These are phyloP conservation scores for Eira barbara DNA, from an alignment of 2,113 vertebrate species.

Conservation along the genomic window DNA sequence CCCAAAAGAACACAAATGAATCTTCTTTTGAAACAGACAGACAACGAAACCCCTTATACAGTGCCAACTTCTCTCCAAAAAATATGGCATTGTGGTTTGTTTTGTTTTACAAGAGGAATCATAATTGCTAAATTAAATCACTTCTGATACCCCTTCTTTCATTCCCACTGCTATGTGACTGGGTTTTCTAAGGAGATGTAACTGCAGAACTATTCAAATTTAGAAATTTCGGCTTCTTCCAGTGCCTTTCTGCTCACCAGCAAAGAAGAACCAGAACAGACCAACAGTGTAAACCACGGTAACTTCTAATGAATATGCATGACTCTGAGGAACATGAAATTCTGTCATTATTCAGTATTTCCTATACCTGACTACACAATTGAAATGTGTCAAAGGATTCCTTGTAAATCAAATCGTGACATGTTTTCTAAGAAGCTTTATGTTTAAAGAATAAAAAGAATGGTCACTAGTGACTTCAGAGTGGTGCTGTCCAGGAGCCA, in stretches of 20 bases:
- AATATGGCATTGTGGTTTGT: constrained; percentile 70
- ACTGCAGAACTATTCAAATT: constrained; percentile 9
- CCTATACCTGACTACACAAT: background rate
- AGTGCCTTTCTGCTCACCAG: constrained; percentile 42
- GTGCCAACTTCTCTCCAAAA: constrained; percentile 72
- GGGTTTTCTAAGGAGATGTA: background rate
- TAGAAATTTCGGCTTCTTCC: constrained; percentile 35
- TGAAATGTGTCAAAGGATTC: background rate
- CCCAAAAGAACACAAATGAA: constrained; percentile 81
- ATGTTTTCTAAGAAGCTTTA: background rate
- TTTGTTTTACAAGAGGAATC: constrained; percentile 58
- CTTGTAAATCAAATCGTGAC: constrained; percentile 24
- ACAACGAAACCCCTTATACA: constrained; percentile 68
- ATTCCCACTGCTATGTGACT: background rate
- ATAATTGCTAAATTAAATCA: constrained; percentile 39
- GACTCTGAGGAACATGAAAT: background rate
- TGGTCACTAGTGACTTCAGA: background rate
- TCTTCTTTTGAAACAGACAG: constrained; percentile 66
- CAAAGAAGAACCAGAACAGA: background rate
- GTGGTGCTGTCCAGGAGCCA: background rate
- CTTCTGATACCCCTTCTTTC: background rate
- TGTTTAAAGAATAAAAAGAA: constrained; percentile 11
- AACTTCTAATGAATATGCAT: background rate
- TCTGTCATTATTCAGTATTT: background rate
- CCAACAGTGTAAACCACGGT: background rate